phyloP scores from a whole-genome alignment of 1,140 invertebrate species.

The Antheraea pernyi region DNA sequence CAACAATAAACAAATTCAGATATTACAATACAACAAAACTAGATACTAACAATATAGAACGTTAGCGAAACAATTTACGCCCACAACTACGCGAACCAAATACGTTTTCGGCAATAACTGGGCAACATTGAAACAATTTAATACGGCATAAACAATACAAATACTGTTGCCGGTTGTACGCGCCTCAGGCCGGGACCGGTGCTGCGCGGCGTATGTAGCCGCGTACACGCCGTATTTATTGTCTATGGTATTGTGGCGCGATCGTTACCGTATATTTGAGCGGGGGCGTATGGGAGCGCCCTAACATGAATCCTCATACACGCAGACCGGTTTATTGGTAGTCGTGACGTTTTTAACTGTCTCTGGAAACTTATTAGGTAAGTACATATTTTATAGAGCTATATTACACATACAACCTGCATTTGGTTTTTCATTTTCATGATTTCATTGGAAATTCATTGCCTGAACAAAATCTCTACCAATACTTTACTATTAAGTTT shows the following conservation, averaged over 20 bases:
- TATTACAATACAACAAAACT: slow-evolving; percentile 15
- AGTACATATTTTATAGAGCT: slow-evolving; percentile 2
- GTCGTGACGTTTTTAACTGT: slow-evolving; percentile 31
- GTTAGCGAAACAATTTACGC: slow-evolving; percentile 55
- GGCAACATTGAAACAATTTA: slow-evolving; percentile 76
- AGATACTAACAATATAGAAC: slow-evolving; percentile 14
- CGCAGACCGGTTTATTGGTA: slow-evolving; percentile 51
- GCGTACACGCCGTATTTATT: slow-evolving; percentile 72
- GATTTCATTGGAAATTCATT: not conserved
- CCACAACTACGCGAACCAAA: slow-evolving; percentile 66
- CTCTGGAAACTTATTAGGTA: not conserved
- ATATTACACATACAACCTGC: not conserved
- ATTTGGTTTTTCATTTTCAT: not conserved
- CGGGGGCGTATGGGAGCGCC: slow-evolving; percentile 61
- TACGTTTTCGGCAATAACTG: slow-evolving; percentile 75
- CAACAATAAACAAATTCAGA: slow-evolving; percentile 1
- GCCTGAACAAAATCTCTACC: not conserved
- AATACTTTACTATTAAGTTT: not conserved
- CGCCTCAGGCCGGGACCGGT: slow-evolving; percentile 36
- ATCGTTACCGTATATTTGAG: slow-evolving; percentile 73
- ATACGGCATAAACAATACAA: slow-evolving; percentile 76
- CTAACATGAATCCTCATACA: slow-evolving; percentile 74
- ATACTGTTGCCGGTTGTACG: slow-evolving; percentile 56
- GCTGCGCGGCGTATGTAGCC: slow-evolving; percentile 48
- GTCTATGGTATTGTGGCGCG: slow-evolving; percentile 74